Evolutionary conservation across 2,797 vertebrate species (phyloP), one percentile per base, ranked within the genome.

Genomic region (Scomberomorus guttatus): DNA sequence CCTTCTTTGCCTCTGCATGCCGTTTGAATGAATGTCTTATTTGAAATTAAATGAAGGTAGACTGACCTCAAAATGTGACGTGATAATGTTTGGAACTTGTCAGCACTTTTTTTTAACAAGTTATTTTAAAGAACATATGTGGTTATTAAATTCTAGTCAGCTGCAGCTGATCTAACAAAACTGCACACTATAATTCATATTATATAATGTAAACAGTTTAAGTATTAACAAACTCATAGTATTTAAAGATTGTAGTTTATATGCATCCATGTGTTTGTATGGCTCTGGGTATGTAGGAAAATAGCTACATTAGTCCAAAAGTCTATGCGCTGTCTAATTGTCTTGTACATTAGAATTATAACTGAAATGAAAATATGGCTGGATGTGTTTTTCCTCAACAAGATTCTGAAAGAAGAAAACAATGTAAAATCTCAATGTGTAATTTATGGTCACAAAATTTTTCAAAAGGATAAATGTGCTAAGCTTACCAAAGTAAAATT

Each of bases 291-390:
- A 22, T 62, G 17, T 42, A 51, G 50, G 60, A 75, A 34, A 29
- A 65, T 20, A 12, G n/a, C 22, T 22, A 13, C 9, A 66, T 54
- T 13, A 24, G 9, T 37, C 51, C 25, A 24, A 20, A 72, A 29
- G 13, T 25, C 29, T 52, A 25, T 27, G 11, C 22, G 25, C n/a
- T 54, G 15, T 37, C 11, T 55, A 15, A 27, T 6, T 51, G 24
- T 44, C 46, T 12, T 37, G 11, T 22, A 10, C 22, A 27, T 37
- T 67, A 46, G 6, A 55, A 9, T 37, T 48, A 24, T 7, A 60
- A 42, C 57, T 48, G 72, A 76, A 68, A 77, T 64, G 62, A 76
- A 54, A 60, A 44, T 79, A 50, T 17, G 34, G 29, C 71, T 62
- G 55, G 39, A 42, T 46, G 22, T 42, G 39, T 13, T 42, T 13